Evolutionary conservation across 1,140 invertebrate genomes (phyloP), one percentile per base, ranked within the genome.

Genomic region (Pogonus chalceus): DNA sequence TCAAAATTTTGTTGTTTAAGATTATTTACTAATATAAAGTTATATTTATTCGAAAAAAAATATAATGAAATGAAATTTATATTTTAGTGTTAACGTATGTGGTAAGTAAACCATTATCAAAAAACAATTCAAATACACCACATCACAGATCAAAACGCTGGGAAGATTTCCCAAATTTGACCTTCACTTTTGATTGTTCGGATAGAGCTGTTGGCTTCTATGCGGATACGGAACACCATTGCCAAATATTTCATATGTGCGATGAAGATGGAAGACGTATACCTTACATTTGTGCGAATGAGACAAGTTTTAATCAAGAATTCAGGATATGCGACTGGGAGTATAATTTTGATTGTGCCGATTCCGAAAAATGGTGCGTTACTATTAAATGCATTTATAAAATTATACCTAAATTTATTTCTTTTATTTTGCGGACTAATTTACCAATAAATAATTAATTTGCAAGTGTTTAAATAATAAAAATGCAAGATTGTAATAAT

Each of bases 181-280:
- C 77, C 46, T 79, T 81, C 59, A 79, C 74, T 18, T 81, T 81
- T 60, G 76, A 78, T 67, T 81, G 79, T 60, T 65, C 68, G 22
- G 67, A 77, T 56, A 66, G 75, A 50, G 68, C 78, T 0, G 73
- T 79, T 24, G 79, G 79, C 2, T 81, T 81, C 58, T 82, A 81
- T 60, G 79, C 79, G 7, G 79, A 82, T 60, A 72, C 73, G 46
- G 79, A 81, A 63, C 78, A 80, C 60, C 75, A 79, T 61, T 82
- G 79, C 62, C 77, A 80, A 69, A 76, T 82, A 49, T 82, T 81
- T 61, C 80, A 82, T 62, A 79, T 82, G 73, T 82, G 80, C 60
- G 78, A 81, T 58, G 78, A 77, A 57, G 77, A 80, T 54, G 78
- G 79, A 22, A 68, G 78, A 52, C 68, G 79, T 50, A 79, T 81